Conservation (phyloP, 2,888 invertebrate genomes). For the Caenorhabditis drosophilae region DNA sequence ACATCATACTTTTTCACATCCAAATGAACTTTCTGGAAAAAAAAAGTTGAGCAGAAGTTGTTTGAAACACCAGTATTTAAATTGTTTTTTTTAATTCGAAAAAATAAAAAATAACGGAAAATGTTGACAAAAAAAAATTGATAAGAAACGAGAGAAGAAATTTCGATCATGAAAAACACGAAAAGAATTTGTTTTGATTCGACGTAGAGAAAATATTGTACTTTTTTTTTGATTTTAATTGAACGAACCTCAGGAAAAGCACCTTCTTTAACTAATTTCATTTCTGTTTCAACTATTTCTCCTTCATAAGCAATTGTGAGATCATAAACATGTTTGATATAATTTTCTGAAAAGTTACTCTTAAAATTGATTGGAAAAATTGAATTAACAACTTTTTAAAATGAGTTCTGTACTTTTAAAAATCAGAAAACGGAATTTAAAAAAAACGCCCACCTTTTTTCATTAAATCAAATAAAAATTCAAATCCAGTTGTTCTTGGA, state of each 20-base stretch:
- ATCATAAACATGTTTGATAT: constrained; percentile 82
- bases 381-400: no score
- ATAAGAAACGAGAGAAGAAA: no score
- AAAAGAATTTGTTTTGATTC: not conserved
- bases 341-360: constrained; percentile 72
- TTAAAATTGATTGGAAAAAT: not conserved
- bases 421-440: no score
- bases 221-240: no score
- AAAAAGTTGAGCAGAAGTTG: not conserved
- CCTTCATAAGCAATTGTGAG: constrained; percentile 81
- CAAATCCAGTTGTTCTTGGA: constrained; percentile 83
- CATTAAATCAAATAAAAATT: constrained; percentile 72
- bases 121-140: no score
- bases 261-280: constrained; percentile 76
- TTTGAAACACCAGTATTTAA: not conserved
- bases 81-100: no score
- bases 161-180: no score
- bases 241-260: constrained; percentile 78
- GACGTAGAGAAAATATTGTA: constrained; percentile 79
- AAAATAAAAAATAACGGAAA: no score
- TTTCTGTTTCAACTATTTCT: constrained; percentile 80
- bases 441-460: constrained; percentile 70
- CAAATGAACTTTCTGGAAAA: constrained; percentile 42
- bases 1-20: constrained; percentile 43
- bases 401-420: no score